Conservation (phyloP, 2,888 invertebrate species). For the Cyclophora albipunctata region DNA sequence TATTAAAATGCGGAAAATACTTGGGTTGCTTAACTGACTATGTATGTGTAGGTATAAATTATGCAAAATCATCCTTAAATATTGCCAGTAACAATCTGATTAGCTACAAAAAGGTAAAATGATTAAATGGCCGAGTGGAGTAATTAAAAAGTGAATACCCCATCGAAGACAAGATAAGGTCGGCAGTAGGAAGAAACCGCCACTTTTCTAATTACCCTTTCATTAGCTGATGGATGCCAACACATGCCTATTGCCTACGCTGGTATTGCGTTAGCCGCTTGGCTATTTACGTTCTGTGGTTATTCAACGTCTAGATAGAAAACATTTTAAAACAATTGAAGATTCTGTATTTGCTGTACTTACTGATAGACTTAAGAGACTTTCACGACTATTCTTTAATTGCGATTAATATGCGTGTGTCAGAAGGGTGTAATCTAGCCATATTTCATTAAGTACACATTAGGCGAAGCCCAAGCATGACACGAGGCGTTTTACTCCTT, state of each 20-base stretch:
- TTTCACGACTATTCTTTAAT: no score
- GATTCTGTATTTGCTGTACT: neutral
- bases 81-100: no score
- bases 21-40: no score
- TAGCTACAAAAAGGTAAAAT: no score
- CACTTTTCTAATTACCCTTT: conserved; percentile 71
- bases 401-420: no score
- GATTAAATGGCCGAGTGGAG: conserved; percentile 35
- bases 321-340: neutral
- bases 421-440: no score
- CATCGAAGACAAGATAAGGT: conserved; percentile 73
- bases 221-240: conserved; percentile 68
- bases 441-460: no score
- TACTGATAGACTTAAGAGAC: no score
- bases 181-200: conserved; percentile 64
- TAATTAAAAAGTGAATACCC: conserved; percentile 68
- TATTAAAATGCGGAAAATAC: no score
- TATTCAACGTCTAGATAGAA: conserved; percentile 2
- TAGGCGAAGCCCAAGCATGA: conserved; percentile 15
- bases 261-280: conserved; percentile 14
- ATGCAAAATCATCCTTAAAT: no score
- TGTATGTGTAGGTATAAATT: no score
- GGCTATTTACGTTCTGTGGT: conserved; percentile 1
- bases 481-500: conserved; percentile 39
- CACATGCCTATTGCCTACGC: conserved; percentile 14